Base-by-base conservation (phyloP, 2,888 invertebrate genomes). In the Bombyx huttoni region DNA sequence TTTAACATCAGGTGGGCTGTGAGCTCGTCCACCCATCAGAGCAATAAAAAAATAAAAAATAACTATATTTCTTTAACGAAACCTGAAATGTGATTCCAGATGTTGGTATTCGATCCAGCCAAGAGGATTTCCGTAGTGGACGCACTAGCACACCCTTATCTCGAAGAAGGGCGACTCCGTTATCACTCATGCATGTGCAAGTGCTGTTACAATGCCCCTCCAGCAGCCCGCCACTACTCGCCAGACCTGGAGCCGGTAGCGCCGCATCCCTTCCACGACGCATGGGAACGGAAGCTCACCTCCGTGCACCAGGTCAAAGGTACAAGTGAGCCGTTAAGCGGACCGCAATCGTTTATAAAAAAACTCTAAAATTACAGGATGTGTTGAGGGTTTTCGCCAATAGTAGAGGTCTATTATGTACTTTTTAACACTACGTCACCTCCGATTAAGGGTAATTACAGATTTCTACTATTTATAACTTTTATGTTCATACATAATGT, bases 171-270 rank as follows among this genome's bases (percentile, higher is more conserved):
- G 34, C 92, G 99, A 61, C 91, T 99, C 72, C 93, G 99, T 72
- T 99, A 98, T 90, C 99, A 99, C 89, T 99, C 98, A 58, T 99
- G 99, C 86, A 99, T 99, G 99, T 99, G 99, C 91, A 95, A 95
- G 78, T 99, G 99, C 75, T 99, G 99, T 89, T 96, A 94, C 83
- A 78, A 76, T 64, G 78, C 81, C 51, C 86, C 86, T 53, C 81
- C 83, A 34, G 82, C 87, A 59, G 85, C 87, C 7, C 90, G 98
- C 54, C 97, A 97, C 82, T 98, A 97, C 89, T 93, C 94, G 54
- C 90, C 92, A 47, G 98, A 98, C 83, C 95, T 98, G 67, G 98
- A 98, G 86, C 98, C 97, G 35, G 92, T 93, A 61, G 96, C 98
- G 58, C 92, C 94, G 56, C 94, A 94, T 77, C 92, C 95, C 54